Evolutionary conservation across 2,797 vertebrate genomes (phyloP), one percentile per base, ranked within the genome.

Genomic region (Poeciliopsis gracilis): DNA sequence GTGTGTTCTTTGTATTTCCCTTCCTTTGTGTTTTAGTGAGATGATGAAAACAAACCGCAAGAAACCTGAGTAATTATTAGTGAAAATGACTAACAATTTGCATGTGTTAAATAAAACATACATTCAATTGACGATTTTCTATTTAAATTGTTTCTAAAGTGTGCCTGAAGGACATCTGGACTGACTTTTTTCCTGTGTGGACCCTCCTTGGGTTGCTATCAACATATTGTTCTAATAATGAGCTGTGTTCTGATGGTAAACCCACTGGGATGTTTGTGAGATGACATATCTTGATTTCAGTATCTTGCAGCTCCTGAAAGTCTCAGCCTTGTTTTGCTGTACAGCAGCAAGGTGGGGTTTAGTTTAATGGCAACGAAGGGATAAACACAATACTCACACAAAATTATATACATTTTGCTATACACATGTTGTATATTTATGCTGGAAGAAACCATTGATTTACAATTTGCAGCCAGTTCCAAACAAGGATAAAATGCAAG

Each of bases 201-300:
- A 82, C 76, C 72, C 75, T 63, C 63, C 61, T 76, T 41, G 0
- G 84, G 77, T 76, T 72, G 51, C 71, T 72, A 66, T 82, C 75
- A 53, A 43, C 86, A 88, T 82, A 82, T 88, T 89, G 77, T 82
- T 77, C 20, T 79, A 72, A 82, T 88, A 85, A 84, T 77, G 83
- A 83, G 45, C 63, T 78, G 67, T 85, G 78, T 41, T 80, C 86
- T 84, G 81, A 85, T 84, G 81, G 79, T 80, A 82, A 73, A 73
- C 77, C 83, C 84, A 77, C 55, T 77, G 75, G 25, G 61, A 83
- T 81, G 77, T 75, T 90, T 87, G 76, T 1, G 51, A 77, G 75
- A 82, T 83, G 84, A 91, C 83, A 89, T 75, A 81, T 88, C 77
- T 88, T 79, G 75, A 84, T 78, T 84, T 77, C 28, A 84, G 66